Percentiles rank a stretch among this genome's conserved stretches.
phyloP scores from a whole-genome alignment of 2,113 vertebrate species.

The Panthera uncia region DNA sequence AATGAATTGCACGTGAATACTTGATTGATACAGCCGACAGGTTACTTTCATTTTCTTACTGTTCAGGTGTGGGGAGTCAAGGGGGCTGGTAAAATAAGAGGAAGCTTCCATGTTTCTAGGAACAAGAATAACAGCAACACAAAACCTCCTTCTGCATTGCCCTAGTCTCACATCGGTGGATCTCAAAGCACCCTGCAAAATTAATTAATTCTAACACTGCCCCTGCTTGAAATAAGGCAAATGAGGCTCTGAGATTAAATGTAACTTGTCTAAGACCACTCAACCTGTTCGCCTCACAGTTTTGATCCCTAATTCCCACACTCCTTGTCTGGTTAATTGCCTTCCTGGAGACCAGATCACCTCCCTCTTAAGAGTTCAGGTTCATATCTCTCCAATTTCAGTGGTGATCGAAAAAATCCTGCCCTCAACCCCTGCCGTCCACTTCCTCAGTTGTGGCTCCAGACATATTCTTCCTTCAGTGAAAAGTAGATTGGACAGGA shows the following conservation, averaged over 20 bases:
- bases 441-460: not conserved
- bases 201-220: slow-evolving; percentile 35
- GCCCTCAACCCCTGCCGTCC: not conserved
- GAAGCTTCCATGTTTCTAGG: not conserved
- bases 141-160: not conserved
- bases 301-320: slow-evolving; percentile 53
- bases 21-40: not conserved
- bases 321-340: slow-evolving; percentile 46
- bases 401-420: not conserved
- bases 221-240: not conserved
- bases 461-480: not conserved
- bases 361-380: slow-evolving; percentile 33
- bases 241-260: slow-evolving; percentile 5
- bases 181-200: slow-evolving; percentile 31
- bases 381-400: slow-evolving; percentile 10
- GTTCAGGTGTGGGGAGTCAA: too few relatives aligned
- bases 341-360: slow-evolving; percentile 33
- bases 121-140: not conserved
- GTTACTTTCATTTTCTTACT: not conserved
- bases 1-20: not conserved
- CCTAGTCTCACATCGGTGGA: not conserved
- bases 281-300: not conserved
- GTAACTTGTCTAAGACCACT: slow-evolving; percentile 18
- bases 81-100: not conserved
- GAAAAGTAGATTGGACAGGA: not conserved